Conservation (phyloP, 2,113 vertebrate genomes). For the Pachyramphus minor region DNA sequence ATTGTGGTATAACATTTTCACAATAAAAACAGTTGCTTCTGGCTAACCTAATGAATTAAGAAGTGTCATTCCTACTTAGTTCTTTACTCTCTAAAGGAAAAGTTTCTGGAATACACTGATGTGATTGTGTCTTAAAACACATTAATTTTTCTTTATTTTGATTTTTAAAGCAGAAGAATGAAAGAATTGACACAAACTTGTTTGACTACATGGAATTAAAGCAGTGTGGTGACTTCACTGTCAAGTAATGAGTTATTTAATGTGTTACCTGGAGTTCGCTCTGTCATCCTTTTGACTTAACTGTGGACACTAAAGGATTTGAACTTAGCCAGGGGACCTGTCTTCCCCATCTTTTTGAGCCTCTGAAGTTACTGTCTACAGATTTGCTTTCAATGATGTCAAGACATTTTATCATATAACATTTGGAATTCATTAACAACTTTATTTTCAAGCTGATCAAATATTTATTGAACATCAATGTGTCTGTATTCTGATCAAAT, state of each 20-base stretch:
- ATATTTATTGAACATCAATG: background rate
- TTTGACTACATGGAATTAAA: background rate
- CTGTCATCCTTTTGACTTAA: background rate
- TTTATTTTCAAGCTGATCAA: background rate
- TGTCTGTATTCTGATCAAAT: background rate
- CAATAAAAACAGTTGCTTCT: background rate
- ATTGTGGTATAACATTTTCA: background rate
- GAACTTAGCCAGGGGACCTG: background rate
- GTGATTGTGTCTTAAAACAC: background rate
- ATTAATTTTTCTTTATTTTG: background rate
- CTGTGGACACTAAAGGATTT: background rate
- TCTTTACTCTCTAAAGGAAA: background rate
- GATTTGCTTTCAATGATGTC: background rate
- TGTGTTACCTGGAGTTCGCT: background rate
- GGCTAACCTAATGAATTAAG: background rate
- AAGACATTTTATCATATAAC: background rate
- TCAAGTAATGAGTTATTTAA: background rate
- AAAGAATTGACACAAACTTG: background rate
- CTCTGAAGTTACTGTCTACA: background rate
- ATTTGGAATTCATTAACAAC: background rate
- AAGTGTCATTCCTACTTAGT: background rate
- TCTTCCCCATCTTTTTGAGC: background rate
- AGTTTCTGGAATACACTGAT: background rate
- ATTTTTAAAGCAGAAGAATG: background rate
- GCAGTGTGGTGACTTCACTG: background rate